Percentiles rank a stretch among this genome's conserved stretches.
Evolutionary conservation across 2,888 invertebrate genomes (phyloP).

Genomic region (Caenorhabditis sulstoni): DNA sequence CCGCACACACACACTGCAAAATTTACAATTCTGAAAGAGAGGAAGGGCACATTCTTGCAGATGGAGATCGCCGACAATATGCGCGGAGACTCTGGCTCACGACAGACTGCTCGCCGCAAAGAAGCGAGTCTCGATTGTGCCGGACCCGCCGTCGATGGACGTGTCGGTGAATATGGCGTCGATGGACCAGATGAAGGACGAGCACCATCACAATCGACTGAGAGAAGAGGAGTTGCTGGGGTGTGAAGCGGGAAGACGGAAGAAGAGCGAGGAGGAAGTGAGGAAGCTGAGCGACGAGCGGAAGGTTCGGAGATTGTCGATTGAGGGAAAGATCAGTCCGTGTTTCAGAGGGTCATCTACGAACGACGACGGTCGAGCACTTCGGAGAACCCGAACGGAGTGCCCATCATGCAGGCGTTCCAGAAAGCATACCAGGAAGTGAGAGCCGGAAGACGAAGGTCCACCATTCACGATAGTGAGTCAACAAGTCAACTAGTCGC

Average conservation of each 20-base stretch:
- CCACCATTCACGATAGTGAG: conserved; percentile 54
- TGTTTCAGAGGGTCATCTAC: conserved; percentile 46
- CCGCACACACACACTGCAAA: neutral
- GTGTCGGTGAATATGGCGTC: conserved; percentile 66
- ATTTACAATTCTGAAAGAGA: conserved; percentile 31
- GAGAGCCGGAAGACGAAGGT: conserved; percentile 59
- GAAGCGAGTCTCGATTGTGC: conserved; percentile 72
- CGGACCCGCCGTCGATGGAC: conserved; percentile 74
- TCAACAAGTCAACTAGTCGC: neutral
- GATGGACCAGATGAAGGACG: conserved; percentile 68
- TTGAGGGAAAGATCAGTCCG: neutral
- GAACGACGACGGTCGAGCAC: conserved; percentile 63
- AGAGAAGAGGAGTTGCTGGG: conserved; percentile 62
- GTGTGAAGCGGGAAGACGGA: conserved; percentile 42
- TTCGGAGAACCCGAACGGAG: conserved; percentile 67
- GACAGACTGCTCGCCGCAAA: conserved; percentile 69
- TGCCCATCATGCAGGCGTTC: conserved; percentile 73
- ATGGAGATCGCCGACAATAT: conserved; percentile 74
- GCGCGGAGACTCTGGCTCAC: conserved; percentile 73
- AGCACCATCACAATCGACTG: conserved; percentile 67
- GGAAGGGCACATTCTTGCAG: conserved; percentile 8
- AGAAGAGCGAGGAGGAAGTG: conserved; percentile 65
- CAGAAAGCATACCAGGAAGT: conserved; percentile 71
- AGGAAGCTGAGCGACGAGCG: conserved; percentile 65
- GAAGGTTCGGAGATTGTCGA: conserved; percentile 14